phyloP scores from a whole-genome alignment of 2,888 invertebrate genomes.

The Coleophora flavipennella region DNA sequence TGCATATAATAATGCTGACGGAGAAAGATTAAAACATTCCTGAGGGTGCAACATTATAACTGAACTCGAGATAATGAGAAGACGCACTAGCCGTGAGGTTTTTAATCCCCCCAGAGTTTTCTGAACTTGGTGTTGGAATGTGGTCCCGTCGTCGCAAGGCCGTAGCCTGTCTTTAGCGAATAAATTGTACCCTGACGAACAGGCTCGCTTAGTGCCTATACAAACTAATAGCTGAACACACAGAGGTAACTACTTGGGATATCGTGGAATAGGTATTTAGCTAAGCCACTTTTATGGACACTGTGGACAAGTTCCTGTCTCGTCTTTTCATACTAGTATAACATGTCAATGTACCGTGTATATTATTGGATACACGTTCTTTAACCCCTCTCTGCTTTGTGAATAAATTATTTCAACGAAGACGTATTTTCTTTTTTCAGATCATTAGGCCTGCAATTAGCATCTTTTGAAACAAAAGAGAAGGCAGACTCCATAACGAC shows the following conservation, averaged over 20 bases:
- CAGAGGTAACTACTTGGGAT: conserved; percentile 41
- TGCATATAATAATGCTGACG: conserved; percentile 4
- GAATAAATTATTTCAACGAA: neutral
- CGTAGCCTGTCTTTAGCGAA: conserved; percentile 55
- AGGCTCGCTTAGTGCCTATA: conserved; percentile 39
- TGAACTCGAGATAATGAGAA: neutral
- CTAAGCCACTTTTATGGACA: conserved; percentile 39
- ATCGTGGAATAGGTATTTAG: conserved; percentile 35
- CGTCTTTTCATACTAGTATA: conserved; percentile 11
- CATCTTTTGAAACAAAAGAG: conserved; percentile 89
- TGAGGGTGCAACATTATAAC: conserved; percentile 6
- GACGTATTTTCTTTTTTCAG: conserved; percentile 41
- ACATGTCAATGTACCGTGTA: neutral
- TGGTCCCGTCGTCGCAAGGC: conserved; percentile 47
- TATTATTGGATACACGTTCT: neutral
- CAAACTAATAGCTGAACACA: conserved; percentile 50
- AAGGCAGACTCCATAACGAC: conserved; percentile 89
- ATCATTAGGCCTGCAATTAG: conserved; percentile 86
- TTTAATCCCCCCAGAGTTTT: conserved; percentile 48
- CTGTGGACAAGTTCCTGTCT: conserved; percentile 26
- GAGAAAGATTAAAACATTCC: conserved; percentile 8
- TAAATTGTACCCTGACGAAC: conserved; percentile 59
- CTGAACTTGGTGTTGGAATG: conserved; percentile 56
- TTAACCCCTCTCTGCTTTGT: neutral
- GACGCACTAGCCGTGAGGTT: conserved; percentile 16